Evolutionary conservation across 2,113 vertebrate genomes (phyloP).

Genomic region (Romanogobio albipinnatus): DNA sequence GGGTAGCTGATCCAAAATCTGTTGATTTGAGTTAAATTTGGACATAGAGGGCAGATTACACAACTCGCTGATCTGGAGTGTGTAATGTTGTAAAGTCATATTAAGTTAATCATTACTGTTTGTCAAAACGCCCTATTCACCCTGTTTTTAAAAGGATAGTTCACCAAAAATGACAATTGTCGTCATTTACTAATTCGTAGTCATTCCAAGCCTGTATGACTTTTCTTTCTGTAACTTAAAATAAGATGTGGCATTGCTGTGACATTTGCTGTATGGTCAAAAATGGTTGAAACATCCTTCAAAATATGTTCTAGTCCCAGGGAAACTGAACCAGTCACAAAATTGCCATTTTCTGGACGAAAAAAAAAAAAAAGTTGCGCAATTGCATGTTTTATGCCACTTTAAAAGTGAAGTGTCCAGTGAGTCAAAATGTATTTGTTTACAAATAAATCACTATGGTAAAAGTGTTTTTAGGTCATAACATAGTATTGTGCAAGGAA

Average conservation of each 20-base stretch:
- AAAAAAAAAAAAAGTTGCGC: background rate
- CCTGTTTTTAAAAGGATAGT: background rate
- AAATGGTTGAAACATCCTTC: background rate
- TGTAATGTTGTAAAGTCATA: background rate
- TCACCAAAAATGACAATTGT: background rate
- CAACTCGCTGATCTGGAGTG: background rate
- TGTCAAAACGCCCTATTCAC: background rate
- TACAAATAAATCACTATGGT: no score
- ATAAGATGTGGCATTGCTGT: background rate
- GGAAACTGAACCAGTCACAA: no score
- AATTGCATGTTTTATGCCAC: background rate
- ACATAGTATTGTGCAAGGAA: background rate
- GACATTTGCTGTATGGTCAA: background rate
- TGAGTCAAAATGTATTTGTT: background rate
- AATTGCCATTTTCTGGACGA: background rate
- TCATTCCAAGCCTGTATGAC: background rate
- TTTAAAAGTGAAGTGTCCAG: background rate
- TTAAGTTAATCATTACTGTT: background rate
- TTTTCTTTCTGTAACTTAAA: background rate
- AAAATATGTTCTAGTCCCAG: background rate
- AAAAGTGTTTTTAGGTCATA: background rate
- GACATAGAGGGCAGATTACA: background rate
- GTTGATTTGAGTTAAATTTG: conserved; percentile 6
- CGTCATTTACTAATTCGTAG: background rate
- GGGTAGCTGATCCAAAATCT: conserved; percentile 16